Evolutionary conservation across 2,113 vertebrate species (phyloP).

Genomic region (Stercorarius parasiticus): DNA sequence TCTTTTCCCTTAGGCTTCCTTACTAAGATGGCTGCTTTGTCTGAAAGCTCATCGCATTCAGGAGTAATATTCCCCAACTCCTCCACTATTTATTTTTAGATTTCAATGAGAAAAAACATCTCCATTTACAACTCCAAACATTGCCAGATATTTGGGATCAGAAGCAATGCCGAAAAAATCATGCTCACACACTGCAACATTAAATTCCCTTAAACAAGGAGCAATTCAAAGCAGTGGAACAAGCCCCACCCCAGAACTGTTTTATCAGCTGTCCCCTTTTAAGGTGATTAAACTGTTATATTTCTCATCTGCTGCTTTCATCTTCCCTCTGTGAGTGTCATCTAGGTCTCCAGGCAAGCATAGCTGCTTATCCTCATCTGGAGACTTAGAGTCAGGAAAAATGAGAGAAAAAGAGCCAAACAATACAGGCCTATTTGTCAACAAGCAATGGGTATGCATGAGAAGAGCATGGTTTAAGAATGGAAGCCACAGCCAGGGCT

Average conservation of each 20-base stretch:
- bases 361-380: background rate
- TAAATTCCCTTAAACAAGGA: constrained; percentile 24
- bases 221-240: constrained; percentile 21
- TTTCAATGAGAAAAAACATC: background rate
- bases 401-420: background rate
- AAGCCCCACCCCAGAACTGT: background rate
- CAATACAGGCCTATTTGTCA: background rate
- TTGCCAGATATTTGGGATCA: constrained; percentile 26
- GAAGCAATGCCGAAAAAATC: constrained; percentile 5
- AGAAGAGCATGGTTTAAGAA: background rate
- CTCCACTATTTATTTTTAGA: constrained; percentile 6
- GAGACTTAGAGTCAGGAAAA: background rate
- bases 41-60: background rate
- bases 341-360: constrained; percentile 15
- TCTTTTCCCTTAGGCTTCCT: background rate
- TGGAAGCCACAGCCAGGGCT: background rate
- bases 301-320: constrained; percentile 53
- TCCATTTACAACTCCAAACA: background rate
- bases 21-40: background rate
- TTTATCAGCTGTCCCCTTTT: constrained; percentile 28
- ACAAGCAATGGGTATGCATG: background rate
- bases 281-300: constrained; percentile 56
- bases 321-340: constrained; percentile 6
- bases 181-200: background rate
- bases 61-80: background rate